phyloP scores from a whole-genome alignment of 2,797 vertebrate genomes.

The Choloepus didactylus region DNA sequence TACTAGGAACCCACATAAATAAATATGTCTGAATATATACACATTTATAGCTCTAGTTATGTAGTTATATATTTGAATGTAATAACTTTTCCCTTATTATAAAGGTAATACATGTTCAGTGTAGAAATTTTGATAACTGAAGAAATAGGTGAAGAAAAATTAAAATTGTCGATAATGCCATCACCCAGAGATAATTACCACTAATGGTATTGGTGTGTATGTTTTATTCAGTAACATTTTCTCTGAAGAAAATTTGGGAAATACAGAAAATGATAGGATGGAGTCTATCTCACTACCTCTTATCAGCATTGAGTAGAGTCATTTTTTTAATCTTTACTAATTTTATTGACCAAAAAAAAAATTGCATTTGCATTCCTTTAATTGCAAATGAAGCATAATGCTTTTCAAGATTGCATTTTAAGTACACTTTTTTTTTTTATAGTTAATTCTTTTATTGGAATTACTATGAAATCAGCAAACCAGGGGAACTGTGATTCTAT shows the following conservation, averaged over 20 bases:
- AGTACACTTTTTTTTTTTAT: background rate
- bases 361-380: background rate
- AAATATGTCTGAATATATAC: rapidly evolving
- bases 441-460: constrained; percentile 5
- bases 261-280: background rate
- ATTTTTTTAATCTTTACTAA: constrained; percentile 31
- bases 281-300: background rate
- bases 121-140: background rate
- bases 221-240: background rate
- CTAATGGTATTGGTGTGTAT: background rate
- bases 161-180: background rate
- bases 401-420: background rate
- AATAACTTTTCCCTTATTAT: background rate
- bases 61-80: background rate
- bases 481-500: background rate
- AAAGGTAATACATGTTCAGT: background rate
- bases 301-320: background rate
- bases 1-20: background rate
- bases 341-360: background rate
- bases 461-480: constrained; percentile 56
- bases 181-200: background rate
- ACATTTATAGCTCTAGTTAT: background rate
- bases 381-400: background rate
- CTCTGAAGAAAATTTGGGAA: constrained; percentile 19
- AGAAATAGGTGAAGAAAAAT: background rate